Percentiles rank a stretch among this genome's conserved stretches.
phyloP scores from a whole-genome alignment of 1,140 invertebrate genomes.

The Ctenoplectra terminalis region DNA sequence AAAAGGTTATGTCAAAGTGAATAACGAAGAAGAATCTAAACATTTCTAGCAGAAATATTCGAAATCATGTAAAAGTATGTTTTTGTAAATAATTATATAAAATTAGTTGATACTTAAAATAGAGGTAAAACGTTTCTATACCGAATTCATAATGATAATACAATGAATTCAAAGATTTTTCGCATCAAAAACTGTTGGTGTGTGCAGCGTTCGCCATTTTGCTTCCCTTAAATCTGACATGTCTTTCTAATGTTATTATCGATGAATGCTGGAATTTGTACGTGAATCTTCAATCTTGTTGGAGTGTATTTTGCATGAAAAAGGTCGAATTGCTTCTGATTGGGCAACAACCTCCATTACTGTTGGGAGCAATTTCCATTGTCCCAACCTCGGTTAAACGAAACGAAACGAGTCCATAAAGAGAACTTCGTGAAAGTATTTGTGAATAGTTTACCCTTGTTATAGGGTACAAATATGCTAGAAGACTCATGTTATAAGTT shows the following conservation, averaged over 20 bases:
- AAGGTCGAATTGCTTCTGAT: slow-evolving; percentile 31
- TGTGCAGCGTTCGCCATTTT: slow-evolving; percentile 72
- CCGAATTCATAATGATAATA: slow-evolving; percentile 28
- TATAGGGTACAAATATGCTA: slow-evolving; percentile 37
- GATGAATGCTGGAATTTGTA: slow-evolving; percentile 72
- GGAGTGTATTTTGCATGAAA: slow-evolving; percentile 46
- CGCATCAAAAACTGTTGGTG: slow-evolving; percentile 50
- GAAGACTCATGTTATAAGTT: slow-evolving; percentile 5
- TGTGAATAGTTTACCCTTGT: slow-evolving; percentile 24
- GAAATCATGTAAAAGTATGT: slow-evolving; percentile 5
- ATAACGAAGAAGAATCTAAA: slow-evolving; percentile 13
- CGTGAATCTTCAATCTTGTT: slow-evolving; percentile 44
- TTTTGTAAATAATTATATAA: slow-evolving; percentile 18
- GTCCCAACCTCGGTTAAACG: slow-evolving; percentile 58
- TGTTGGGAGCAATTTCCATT: slow-evolving; percentile 52
- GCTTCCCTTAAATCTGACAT: slow-evolving; percentile 75
- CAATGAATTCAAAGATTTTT: slow-evolving; percentile 61
- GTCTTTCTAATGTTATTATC: slow-evolving; percentile 82
- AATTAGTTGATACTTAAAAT: slow-evolving; percentile 33
- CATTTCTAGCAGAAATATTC: background rate
- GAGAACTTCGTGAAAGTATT: slow-evolving; percentile 23
- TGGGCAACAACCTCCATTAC: slow-evolving; percentile 42
- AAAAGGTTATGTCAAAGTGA: slow-evolving; percentile 57
- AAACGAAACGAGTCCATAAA: slow-evolving; percentile 47
- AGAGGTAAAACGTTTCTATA: slow-evolving; percentile 16